A percentile compares a stretch with the other conserved stretches of the same genome.
Conservation (phyloP, 2,888 invertebrate genomes). For the Anticlea derivata region DNA sequence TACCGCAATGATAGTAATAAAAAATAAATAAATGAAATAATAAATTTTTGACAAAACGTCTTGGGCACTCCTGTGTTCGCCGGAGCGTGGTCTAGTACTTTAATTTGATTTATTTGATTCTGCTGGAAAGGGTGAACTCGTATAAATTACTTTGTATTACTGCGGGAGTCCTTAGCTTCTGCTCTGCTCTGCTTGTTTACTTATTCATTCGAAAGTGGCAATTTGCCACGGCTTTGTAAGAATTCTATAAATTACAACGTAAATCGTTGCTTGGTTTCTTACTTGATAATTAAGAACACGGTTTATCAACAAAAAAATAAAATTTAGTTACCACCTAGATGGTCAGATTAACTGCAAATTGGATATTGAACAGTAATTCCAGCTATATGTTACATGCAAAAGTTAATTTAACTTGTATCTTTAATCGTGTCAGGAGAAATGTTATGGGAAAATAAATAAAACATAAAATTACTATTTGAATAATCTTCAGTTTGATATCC, state of each 20-base stretch:
- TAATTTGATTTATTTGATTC: conserved; percentile 82
- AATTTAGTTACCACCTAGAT: too few species aligned
- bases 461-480: too few species aligned
- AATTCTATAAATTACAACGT: conserved; percentile 16
- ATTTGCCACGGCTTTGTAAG: conserved; percentile 32
- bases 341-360: too few species aligned
- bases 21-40: conserved; percentile 82
- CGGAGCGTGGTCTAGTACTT: conserved; percentile 75
- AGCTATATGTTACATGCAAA: too few species aligned
- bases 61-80: conserved; percentile 76
- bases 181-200: conserved; percentile 35
- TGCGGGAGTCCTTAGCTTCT: conserved; percentile 32
- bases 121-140: conserved; percentile 71
- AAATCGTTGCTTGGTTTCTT: conserved; percentile 8
- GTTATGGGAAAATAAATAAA: too few species aligned
- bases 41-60: conserved; percentile 84
- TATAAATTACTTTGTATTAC: conserved; percentile 70
- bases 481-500: too few species aligned
- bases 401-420: too few species aligned
- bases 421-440: too few species aligned
- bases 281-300: not conserved
- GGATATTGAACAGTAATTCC: too few species aligned
- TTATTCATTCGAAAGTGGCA: conserved; percentile 36
- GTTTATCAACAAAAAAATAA: too few species aligned
- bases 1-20: conserved; percentile 74